These are phyloP conservation scores for Pseudomyrmex gracilis DNA, from an alignment of 1,140 invertebrate genomes.

Conservation along the genomic window DNA sequence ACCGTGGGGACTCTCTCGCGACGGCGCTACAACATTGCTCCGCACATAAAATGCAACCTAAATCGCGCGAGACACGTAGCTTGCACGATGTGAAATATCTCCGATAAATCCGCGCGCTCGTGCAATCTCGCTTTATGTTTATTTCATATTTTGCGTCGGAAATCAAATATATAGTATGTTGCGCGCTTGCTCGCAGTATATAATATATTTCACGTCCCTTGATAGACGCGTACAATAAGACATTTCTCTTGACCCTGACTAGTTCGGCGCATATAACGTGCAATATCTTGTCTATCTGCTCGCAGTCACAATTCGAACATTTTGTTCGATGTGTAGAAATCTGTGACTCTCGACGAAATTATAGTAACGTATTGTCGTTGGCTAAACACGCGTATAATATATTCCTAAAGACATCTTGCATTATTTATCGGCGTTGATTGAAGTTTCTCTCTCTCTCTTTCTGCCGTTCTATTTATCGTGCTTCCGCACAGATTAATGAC, in stretches of 20 bases:
- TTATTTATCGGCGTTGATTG: constrained; percentile 55
- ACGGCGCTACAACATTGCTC: background rate
- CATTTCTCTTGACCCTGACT: background rate
- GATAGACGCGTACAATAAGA: background rate
- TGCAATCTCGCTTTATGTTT: background rate
- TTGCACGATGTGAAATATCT: constrained; percentile 20
- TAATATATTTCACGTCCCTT: too few relatives aligned
- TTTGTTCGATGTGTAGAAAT: background rate
- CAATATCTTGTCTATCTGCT: too few relatives aligned
- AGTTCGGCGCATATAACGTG: too few relatives aligned
- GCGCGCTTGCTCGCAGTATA: background rate
- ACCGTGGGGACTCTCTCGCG: background rate
- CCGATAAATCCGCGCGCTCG: background rate
- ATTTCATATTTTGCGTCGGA: constrained; percentile 14
- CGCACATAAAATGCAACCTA: constrained; percentile 26
- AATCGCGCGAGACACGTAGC: constrained; percentile 22
- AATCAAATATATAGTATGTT: background rate
- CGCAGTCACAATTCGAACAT: background rate
- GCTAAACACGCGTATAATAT: constrained; percentile 1
- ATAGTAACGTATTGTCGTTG: background rate
- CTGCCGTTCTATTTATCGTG: constrained; percentile 44
- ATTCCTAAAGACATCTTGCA: constrained; percentile 10
- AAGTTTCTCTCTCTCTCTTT: constrained; percentile 15
- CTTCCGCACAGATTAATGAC: constrained; percentile 37
- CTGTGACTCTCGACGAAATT: constrained; percentile 28